Evolutionary conservation across 2,797 vertebrate genomes (phyloP).

Genomic region (Lagorchestes hirsutus): DNA sequence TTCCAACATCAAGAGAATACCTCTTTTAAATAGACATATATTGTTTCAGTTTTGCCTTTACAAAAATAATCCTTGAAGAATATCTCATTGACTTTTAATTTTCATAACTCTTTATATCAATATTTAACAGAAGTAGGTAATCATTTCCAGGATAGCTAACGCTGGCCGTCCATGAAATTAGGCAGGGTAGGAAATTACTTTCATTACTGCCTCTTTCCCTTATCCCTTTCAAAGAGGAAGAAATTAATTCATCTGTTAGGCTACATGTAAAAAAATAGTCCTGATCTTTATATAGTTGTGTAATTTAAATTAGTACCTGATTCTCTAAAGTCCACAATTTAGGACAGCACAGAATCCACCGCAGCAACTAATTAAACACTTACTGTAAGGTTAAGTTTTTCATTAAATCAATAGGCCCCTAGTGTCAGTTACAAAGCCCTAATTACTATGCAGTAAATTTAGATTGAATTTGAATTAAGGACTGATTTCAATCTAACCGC

Average conservation of each 20-base stretch:
- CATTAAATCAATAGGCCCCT: conserved; percentile 92
- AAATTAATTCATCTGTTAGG: conserved; percentile 85
- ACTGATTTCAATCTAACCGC: conserved; percentile 89
- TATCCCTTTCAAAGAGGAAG: conserved; percentile 80
- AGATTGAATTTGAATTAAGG: conserved; percentile 92
- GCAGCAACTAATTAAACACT: conserved; percentile 91
- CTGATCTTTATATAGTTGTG: conserved; percentile 87
- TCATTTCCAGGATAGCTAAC: conserved; percentile 68
- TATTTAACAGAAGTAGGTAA: conserved; percentile 75
- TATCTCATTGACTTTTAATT: conserved; percentile 58
- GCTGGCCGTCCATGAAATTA: conserved; percentile 73
- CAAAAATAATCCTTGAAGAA: conserved; percentile 69
- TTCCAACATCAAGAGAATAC: conserved; percentile 53
- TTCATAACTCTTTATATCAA: conserved; percentile 71
- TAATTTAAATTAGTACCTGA: conserved; percentile 89
- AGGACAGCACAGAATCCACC: conserved; percentile 86
- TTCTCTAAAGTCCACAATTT: conserved; percentile 90
- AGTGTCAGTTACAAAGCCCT: conserved; percentile 90
- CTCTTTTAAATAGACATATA: conserved; percentile 24
- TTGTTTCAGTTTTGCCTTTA: conserved; percentile 64
- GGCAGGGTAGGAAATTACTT: conserved; percentile 73
- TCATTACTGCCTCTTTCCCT: conserved; percentile 77
- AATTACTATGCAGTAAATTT: conserved; percentile 92
- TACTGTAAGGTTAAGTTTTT: conserved; percentile 91
- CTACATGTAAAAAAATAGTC: conserved; percentile 83